Percentiles rank a stretch among this genome's conserved stretches.
Evolutionary conservation across 2,797 vertebrate species (phyloP).

Genomic region (Florisuga fusca): DNA sequence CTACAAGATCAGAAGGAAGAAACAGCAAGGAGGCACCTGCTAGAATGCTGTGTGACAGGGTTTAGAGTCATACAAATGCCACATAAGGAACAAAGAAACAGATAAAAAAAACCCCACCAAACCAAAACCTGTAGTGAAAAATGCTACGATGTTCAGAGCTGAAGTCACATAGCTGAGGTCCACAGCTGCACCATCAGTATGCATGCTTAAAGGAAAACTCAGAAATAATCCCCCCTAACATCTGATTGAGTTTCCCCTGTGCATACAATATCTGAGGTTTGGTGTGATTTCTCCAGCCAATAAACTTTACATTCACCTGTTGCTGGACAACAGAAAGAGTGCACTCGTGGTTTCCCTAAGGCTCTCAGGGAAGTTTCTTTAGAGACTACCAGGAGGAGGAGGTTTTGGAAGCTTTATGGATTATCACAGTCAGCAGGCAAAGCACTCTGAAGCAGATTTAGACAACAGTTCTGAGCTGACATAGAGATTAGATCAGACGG

Average conservation of each 20-base stretch:
- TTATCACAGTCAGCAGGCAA: background rate
- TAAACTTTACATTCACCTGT: background rate
- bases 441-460: background rate
- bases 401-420: background rate
- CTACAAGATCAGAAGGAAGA: background rate
- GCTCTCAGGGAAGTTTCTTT: background rate
- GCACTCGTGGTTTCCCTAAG: background rate
- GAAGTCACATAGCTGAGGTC: background rate
- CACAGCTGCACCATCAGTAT: fast-evolving
- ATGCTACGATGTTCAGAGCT: background rate
- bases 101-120: background rate
- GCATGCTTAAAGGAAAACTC: background rate
- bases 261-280: background rate
- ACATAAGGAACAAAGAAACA: background rate
- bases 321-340: fast-evolving
- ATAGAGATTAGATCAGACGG: background rate
- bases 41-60: background rate
- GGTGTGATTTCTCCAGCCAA: background rate
- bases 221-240: background rate
- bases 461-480: background rate
- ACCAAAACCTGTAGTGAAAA: background rate
- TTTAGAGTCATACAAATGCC: background rate
- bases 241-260: background rate
- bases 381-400: background rate
- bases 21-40: background rate